Evolutionary conservation across 2,113 vertebrate species (phyloP).

Genomic region (Tylochromis polylepis): DNA sequence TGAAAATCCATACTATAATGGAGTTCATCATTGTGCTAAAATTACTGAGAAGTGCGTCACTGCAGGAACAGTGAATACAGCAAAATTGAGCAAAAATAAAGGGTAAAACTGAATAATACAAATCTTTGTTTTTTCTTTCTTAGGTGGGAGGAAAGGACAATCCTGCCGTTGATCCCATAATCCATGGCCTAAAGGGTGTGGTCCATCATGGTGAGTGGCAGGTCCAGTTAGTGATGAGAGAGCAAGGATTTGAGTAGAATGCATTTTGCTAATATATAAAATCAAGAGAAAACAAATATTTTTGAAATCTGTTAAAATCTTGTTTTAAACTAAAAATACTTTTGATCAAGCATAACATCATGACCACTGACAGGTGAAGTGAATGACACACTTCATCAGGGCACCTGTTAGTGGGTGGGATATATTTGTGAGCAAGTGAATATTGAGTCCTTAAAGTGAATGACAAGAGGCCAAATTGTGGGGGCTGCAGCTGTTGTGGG

Average conservation of each 20-base stretch:
- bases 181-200: slow-evolving; percentile 93
- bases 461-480: background rate
- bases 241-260: background rate
- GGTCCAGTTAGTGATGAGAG: background rate
- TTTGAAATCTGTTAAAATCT: background rate
- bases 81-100: background rate
- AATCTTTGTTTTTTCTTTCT: slow-evolving; percentile 55
- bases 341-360: background rate
- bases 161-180: slow-evolving; percentile 90
- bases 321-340: background rate
- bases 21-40: background rate
- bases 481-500: background rate
- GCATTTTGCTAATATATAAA: background rate
- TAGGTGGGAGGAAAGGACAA: slow-evolving; percentile 92
- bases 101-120: background rate
- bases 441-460: background rate
- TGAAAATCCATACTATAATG: background rate
- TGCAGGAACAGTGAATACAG: background rate
- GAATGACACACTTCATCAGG: background rate
- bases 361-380: background rate
- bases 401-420: background rate
- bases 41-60: background rate
- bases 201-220: slow-evolving; percentile 89
- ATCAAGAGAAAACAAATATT: background rate
- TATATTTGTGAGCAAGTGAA: background rate